Evolutionary conservation across 2,113 vertebrate species (phyloP), one percentile per base, ranked within the genome.

Genomic region (Zosterops pallidus): DNA sequence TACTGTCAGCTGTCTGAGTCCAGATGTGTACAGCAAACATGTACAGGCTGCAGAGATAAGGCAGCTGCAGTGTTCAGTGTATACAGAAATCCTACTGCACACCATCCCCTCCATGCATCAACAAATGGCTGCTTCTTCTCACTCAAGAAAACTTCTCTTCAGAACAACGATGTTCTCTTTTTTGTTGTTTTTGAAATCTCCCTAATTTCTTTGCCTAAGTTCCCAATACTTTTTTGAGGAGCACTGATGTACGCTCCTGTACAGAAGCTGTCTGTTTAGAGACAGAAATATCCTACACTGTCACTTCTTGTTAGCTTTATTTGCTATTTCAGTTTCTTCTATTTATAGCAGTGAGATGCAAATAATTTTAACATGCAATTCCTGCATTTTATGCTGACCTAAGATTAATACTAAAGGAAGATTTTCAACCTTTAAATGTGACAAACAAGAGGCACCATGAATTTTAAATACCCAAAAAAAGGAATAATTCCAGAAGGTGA

Each of bases 11-110:
- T 92, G 64, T 77, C 93, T 82, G 62, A 89, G 74, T 52, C 83
- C 93, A 91, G 80, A 78, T 96, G 92, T 76, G 49, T 69, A 29
- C 35, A 82, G 80, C 46, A 95, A 93, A 96, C 89, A 95, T 95
- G 81, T 63, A 80, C 33, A 50, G 52, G 25, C 78, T 72, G 25
- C 74, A 67, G 12, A 77, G 55, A 76, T 47, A 76, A 72, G 46
- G 41, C 62, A 90, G 60, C 29, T 42, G 49, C 49, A 23, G 72
- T 77, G 92, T 46, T 83, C 52, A 29, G 18, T 29, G 17, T 33
- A 7, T 39, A 46, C 65, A 29, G 57, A 89, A 86, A 93, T 83
- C 71, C 50, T 55, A 3, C 42, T 64, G 47, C 16, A 33, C 16
- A 23, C 22, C 5, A 11, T 37, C 46, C 39, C 2, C 7, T 82